phyloP scores from a whole-genome alignment of 2,888 invertebrate species.

The Cataglyphis cursor region DNA sequence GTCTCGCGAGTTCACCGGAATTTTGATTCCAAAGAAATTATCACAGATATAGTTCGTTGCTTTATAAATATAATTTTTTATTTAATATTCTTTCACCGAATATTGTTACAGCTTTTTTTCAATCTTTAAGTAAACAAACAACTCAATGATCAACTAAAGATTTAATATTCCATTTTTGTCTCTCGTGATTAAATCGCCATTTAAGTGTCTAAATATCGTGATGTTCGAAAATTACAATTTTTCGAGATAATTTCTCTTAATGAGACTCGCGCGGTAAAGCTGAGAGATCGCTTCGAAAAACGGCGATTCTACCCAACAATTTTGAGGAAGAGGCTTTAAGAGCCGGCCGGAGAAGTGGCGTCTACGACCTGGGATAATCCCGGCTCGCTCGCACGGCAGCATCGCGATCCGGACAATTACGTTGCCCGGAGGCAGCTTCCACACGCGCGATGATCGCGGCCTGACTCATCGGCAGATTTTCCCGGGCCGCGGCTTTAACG shows the following conservation, averaged over 20 bases:
- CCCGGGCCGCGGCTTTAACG: conserved; percentile 50
- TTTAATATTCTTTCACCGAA: not conserved
- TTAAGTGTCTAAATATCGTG: not conserved
- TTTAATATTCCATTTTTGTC: not conserved
- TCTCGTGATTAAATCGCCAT: not conserved
- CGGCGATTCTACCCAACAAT: not conserved
- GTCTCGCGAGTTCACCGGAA: conserved; percentile 43
- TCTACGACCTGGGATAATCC: conserved; percentile 33
- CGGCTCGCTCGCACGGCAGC: conserved; percentile 14
- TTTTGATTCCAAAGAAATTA: conserved; percentile 15
- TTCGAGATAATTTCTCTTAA: not conserved
- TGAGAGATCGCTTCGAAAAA: not conserved
- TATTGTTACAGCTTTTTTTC: not conserved
- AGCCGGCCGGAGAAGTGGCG: conserved; percentile 16
- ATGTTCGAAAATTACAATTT: not conserved
- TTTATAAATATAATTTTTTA: not conserved
- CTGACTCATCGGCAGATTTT: conserved; percentile 53
- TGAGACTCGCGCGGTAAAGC: not conserved
- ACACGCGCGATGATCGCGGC: conserved; percentile 32
- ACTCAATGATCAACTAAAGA: not conserved
- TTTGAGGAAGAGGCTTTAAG: conserved; percentile 4
- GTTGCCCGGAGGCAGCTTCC: conserved; percentile 48
- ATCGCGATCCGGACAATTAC: conserved; percentile 43
- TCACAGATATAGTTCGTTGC: not conserved
- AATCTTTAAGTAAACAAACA: not conserved